Base-by-base conservation (phyloP, 30 jellyfish, hydroid and myxozoan species). In the Catostylus mosaicus region DNA sequence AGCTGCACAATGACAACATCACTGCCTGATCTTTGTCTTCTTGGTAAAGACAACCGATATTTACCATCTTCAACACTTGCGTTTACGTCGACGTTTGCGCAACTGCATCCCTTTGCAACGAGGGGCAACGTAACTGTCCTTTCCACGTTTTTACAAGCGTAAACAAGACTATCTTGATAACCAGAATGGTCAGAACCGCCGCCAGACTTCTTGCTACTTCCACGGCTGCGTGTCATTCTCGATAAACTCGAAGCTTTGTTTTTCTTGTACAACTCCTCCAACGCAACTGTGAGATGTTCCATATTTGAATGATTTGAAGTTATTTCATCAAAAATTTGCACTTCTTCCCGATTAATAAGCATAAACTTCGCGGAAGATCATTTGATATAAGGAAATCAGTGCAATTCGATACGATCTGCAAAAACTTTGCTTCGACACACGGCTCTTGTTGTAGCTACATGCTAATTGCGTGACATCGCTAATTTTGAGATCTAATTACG, bases 1-100 rank as follows among this genome's bases (percentile, higher is more conserved):
- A 76, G 30, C 77, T 76, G 87, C 7, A 76, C 87, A 1, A 76
- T 76, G 1, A 76, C 87, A 50, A 73, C 74, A 24, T 73, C 85
- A 19, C 59, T 73, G 23, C 37, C 64, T 5, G 80, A 23, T 7
- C 24, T 20, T 7, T 33, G 62, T 18, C 64, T 23, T 14, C 26
- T 38, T 27, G 57, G 78, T 43, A 9, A 3, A 2, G 56, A 30
- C n/a, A 30, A 8, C n/a, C 30, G 16, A 19, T 5, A 66, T 30
- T 37, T n/a, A 30, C 80, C 45, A 7, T 36, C 80, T 0, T 68
- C 64, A 4, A 34, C 36, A 16, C 36, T 68, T 8, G 43, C n/a
- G 37, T 68, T 68, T 0, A 35, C 22, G 20, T 68, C 80, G 14
- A 1, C 10, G 22, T 37, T 24, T 34, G 80, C 34, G 59, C 80